Conservation (phyloP, 1,140 invertebrate species). For the Penaeus chinensis region DNA sequence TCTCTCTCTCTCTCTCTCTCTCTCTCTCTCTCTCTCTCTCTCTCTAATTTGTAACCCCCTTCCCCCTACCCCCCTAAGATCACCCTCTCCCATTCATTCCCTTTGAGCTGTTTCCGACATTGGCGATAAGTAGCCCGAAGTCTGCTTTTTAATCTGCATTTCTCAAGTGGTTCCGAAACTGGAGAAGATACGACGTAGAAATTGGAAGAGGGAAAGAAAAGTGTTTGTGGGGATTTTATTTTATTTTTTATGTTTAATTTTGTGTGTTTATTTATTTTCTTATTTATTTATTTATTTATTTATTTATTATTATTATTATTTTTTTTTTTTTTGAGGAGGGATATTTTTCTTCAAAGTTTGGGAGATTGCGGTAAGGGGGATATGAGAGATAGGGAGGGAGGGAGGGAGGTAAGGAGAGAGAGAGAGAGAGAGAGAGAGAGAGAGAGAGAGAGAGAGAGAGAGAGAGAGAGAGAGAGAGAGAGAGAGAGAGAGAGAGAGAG, state of each 20-base stretch:
- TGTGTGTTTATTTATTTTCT: too few relatives aligned
- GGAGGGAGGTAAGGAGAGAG: not conserved
- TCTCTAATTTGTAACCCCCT: not conserved
- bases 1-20: not conserved
- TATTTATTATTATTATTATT: too few relatives aligned
- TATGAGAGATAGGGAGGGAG: not conserved
- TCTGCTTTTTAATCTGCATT: not conserved
- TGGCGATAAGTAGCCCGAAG: not conserved
- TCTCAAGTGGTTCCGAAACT: not conserved
- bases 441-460: not conserved
- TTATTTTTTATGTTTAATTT: too few relatives aligned
- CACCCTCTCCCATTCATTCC: not conserved
- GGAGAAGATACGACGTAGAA: not conserved
- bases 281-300: too few relatives aligned
- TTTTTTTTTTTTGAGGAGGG: too few relatives aligned
- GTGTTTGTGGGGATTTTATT: too few relatives aligned
- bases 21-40: not conserved
- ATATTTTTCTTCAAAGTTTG: not conserved
- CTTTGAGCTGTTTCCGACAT: constrained; percentile 12
- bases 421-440: not conserved
- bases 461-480: not conserved
- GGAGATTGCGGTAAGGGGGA: not conserved
- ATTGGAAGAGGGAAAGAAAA: not conserved
- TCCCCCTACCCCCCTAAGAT: not conserved
- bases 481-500: not conserved